These are phyloP conservation scores for Actinostola sp. DNA, from an alignment of 92 coral and sea anemone genomes.

Conservation along the genomic window DNA sequence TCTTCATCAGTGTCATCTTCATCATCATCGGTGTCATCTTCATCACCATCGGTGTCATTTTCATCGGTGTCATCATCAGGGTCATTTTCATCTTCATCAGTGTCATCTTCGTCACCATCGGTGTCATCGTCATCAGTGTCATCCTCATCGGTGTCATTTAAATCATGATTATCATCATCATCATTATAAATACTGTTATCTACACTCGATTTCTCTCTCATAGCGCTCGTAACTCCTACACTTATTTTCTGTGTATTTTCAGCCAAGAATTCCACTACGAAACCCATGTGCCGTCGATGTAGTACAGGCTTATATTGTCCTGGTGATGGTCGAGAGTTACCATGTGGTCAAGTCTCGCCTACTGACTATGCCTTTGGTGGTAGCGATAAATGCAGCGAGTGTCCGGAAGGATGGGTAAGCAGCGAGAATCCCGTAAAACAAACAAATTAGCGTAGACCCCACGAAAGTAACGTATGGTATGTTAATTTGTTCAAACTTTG, in stretches of 20 bases:
- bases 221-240: neutral
- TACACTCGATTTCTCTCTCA: neutral
- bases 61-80: no score
- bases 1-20: no score
- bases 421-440: neutral
- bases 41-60: no score
- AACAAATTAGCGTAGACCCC: no score
- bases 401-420: conserved; percentile 97
- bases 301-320: conserved; percentile 79
- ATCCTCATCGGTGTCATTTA: neutral
- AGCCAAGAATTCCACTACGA: conserved; percentile 71
- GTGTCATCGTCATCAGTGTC: no score
- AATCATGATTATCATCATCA: neutral
- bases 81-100: no score
- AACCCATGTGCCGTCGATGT: conserved; percentile 94
- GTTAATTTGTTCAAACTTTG: no score
- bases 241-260: neutral
- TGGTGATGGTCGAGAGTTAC: conserved; percentile 91
- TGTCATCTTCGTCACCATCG: no score
- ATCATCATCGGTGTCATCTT: no score
- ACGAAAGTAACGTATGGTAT: no score
- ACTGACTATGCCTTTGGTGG: conserved; percentile 91
- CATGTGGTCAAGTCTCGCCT: conserved; percentile 74
- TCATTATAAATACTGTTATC: no score
- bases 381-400: conserved; percentile 67